Evolutionary conservation across 2,888 invertebrate species (phyloP).

Genomic region (Orchestes rusci): DNA sequence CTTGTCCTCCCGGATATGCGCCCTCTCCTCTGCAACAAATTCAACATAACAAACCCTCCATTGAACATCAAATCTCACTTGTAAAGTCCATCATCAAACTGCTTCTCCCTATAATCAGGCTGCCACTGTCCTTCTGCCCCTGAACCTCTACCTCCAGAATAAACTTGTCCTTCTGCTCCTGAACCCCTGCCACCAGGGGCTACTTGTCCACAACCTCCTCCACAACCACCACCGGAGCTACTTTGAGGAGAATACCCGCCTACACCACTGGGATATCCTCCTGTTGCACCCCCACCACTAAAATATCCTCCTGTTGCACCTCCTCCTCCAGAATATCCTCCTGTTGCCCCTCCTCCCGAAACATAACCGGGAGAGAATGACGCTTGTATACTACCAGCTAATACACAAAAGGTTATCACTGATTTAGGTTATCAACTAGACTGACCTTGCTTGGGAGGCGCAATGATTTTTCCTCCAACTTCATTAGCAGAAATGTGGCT

Average conservation of each 20-base stretch:
- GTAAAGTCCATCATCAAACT: constrained; percentile 38
- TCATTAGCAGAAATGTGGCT: constrained; percentile 44
- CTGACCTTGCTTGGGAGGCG: constrained; percentile 34
- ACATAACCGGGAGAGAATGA: constrained; percentile 27
- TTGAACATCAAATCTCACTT: constrained; percentile 11
- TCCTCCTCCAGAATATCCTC: constrained; percentile 11
- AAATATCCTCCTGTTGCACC: constrained; percentile 1
- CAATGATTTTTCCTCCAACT: constrained; percentile 38
- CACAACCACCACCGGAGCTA: constrained; percentile 15
- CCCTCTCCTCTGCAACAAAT: constrained; percentile 2
- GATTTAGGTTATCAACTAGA: not conserved
- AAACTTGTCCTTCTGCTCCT: constrained; percentile 20
- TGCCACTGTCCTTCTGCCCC: constrained; percentile 32
- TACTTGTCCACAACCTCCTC: constrained; percentile 17
- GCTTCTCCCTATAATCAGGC: constrained; percentile 32
- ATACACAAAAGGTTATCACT: not conserved
- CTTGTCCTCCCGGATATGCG: not conserved
- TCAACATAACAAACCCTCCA: not conserved
- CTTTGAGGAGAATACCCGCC: constrained; percentile 16
- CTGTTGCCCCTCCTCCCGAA: constrained; percentile 19
- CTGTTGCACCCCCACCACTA: constrained; percentile 4
- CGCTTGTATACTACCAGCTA: constrained; percentile 30
- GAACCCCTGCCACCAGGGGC: constrained; percentile 18
- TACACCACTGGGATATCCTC: constrained; percentile 11
- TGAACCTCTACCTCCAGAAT: constrained; percentile 26